Evolutionary conservation across 2,888 invertebrate genomes (phyloP), one percentile per base, ranked within the genome.

Genomic region (Euproctis similis): DNA sequence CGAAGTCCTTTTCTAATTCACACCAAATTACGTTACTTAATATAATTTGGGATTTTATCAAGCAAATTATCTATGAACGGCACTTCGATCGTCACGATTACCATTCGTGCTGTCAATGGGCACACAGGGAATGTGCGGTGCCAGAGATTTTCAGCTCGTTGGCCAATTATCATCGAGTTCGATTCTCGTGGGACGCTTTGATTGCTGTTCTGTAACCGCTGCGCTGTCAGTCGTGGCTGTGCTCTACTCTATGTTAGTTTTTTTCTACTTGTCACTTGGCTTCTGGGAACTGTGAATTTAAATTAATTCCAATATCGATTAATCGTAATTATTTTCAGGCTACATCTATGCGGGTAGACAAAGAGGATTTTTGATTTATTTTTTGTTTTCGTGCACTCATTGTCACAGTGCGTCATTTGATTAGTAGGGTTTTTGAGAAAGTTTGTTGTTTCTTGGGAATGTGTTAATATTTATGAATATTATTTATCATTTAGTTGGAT

Each of bases 81-180:
- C 31, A 31, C 30, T 31, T 29, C 39, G 46, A 48, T 37, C 48
- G 48, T 38, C 46, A 45, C 41, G 38, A 34, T 49, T 41, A 41
- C 41, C n/a, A 34, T 31, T 30, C 18, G 13, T 32, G 18, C 35
- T 32, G 46, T 49, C 47, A 42, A 47, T 45, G 34, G 47, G 35
- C n/a, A n/a, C 39, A 42, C 42, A 47, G 9, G 47, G 49, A 49
- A 45, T 39, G 38, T 40, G 42, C 45, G 39, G 47, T 44, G 45
- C 31, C 36, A 22, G 33, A 28, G 33, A 39, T 42, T 46, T 45
- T 21, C 31, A 34, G 37, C 26, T 31, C 35, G 40, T 43, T 7
- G 33, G 33, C 26, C 32, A 50, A 50, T 50, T 50, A 50, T 43
- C 34, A 35, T 35, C 29, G 31, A 30, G 27, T 23, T 29, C 8